Conservation (phyloP, 2,888 invertebrate species). For the Tyria jacobaeae region DNA sequence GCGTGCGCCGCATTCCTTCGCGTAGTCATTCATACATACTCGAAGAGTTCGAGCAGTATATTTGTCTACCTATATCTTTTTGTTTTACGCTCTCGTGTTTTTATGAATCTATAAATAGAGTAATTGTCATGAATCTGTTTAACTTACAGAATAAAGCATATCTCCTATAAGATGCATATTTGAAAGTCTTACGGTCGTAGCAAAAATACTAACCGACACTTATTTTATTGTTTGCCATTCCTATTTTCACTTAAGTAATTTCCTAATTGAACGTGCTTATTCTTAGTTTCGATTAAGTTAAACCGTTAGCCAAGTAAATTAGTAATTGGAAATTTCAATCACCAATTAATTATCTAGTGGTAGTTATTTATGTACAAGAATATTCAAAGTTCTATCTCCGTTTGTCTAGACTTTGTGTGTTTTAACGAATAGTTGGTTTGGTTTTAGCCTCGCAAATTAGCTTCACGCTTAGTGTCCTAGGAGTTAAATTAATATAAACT, state of each 20-base stretch:
- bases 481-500: not conserved
- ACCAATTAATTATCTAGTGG: not conserved
- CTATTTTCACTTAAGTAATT: conserved; percentile 4
- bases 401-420: not conserved
- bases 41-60: conserved; percentile 60
- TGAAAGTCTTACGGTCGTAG: not conserved
- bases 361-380: not conserved
- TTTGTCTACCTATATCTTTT: conserved; percentile 62
- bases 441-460: not conserved
- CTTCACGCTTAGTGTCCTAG: not conserved
- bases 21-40: conserved; percentile 80
- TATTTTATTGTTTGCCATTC: conserved; percentile 9
- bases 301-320: not conserved
- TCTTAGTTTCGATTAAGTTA: conserved; percentile 3
- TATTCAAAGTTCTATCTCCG: not conserved
- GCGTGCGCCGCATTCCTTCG: conserved; percentile 81
- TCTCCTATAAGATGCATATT: not conserved
- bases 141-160: not conserved
- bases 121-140: conserved; percentile 22
- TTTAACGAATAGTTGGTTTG: not conserved
- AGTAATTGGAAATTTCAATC: not conserved
- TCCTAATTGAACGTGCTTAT: conserved; percentile 1
- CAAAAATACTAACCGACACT: conserved; percentile 6
- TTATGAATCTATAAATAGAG: conserved; percentile 35
- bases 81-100: conserved; percentile 49